Conservation (phyloP, 1,140 invertebrate genomes). For the Antheraea pernyi region DNA sequence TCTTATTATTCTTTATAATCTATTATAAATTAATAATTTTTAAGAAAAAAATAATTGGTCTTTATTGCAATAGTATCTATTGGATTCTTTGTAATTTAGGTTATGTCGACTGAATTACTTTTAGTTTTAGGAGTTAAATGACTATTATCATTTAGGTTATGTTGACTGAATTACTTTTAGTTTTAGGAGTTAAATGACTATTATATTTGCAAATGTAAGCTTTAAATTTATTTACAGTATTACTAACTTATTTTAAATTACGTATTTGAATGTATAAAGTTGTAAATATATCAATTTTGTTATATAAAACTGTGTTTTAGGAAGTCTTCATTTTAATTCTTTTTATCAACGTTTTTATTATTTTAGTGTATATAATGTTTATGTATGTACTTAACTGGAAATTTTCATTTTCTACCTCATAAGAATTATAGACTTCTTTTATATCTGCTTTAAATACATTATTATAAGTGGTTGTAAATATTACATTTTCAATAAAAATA, state of each 20-base stretch:
- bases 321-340: too few species aligned
- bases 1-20: too few species aligned
- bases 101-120: conserved; percentile 39
- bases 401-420: conserved; percentile 48
- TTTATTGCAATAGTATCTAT: neutral
- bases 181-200: conserved; percentile 32
- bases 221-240: conserved; percentile 77
- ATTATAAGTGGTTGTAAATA: conserved; percentile 29
- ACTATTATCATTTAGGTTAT: conserved; percentile 21
- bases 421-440: conserved; percentile 23
- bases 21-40: too few species aligned
- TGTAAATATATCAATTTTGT: conserved; percentile 52
- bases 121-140: conserved; percentile 27
- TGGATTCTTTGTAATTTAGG: neutral
- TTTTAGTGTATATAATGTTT: conserved; percentile 10
- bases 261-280: conserved; percentile 53
- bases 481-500: conserved; percentile 35
- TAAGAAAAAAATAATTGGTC: too few species aligned
- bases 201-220: conserved; percentile 40
- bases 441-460: conserved; percentile 13
- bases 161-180: conserved; percentile 41
- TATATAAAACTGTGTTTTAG: conserved; percentile 14
- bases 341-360: conserved; percentile 52
- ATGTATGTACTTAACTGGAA: conserved; percentile 5
- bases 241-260: conserved; percentile 71